Percentiles rank a stretch among this genome's conserved stretches.
Evolutionary conservation across 2,797 vertebrate species (phyloP).

Genomic region (Lacerta bilineata): DNA sequence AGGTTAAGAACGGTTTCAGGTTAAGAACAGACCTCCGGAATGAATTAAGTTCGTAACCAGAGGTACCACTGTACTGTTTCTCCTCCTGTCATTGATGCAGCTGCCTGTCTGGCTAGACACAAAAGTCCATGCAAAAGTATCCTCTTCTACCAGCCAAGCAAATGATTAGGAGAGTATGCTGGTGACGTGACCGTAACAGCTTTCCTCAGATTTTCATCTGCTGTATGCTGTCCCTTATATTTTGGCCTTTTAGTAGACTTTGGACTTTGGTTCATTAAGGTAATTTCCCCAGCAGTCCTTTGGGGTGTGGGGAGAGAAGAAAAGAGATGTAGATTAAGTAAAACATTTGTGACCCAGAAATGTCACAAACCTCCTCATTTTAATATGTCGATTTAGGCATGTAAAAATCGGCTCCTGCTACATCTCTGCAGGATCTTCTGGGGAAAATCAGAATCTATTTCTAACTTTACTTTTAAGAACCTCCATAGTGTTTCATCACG

Average conservation of each 20-base stretch:
- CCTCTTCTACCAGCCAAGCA: too few relatives aligned
- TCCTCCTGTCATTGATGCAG: too few relatives aligned
- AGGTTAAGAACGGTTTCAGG: too few relatives aligned
- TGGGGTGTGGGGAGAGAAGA: not conserved
- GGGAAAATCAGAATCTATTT: not conserved
- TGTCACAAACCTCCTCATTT: not conserved
- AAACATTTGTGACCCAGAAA: not conserved
- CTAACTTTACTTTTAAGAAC: not conserved
- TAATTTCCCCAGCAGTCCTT: not conserved
- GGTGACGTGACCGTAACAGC: too few relatives aligned
- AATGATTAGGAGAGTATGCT: too few relatives aligned
- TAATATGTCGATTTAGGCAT: not conserved
- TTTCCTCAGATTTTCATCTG: not conserved
- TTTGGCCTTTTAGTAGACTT: not conserved
- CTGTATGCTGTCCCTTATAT: not conserved
- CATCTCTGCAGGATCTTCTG: not conserved
- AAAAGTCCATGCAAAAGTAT: too few relatives aligned
- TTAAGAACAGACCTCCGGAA: too few relatives aligned
- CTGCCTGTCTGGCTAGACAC: too few relatives aligned
- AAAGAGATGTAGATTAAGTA: not conserved
- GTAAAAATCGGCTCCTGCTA: not conserved
- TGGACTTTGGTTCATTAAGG: not conserved
- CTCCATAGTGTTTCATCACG: not conserved
- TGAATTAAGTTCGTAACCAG: too few relatives aligned
- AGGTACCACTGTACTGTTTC: too few relatives aligned